Conservation (phyloP, 2,888 invertebrate species). For the Camptogramma bilineatum region DNA sequence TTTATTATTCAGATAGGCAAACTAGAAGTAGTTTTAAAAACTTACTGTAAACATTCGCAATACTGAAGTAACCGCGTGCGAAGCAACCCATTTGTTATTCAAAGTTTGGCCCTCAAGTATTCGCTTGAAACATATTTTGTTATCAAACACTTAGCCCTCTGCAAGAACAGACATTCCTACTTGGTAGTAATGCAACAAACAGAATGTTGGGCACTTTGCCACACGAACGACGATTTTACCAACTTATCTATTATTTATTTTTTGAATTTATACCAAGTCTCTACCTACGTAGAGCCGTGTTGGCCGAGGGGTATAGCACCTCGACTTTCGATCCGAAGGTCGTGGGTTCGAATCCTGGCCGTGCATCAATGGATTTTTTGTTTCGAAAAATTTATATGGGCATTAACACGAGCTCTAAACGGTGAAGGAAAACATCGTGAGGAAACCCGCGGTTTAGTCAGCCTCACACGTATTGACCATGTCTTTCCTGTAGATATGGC, state of each 20-base stretch:
- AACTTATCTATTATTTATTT: constrained; percentile 21
- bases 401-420: no score
- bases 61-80: constrained; percentile 16
- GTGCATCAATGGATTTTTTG: no score
- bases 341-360: no score
- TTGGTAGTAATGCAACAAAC: constrained; percentile 56
- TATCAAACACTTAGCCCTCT: constrained; percentile 35
- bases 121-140: constrained; percentile 32
- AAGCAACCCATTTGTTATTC: constrained; percentile 29
- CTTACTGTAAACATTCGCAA: not conserved
- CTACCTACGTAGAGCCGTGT: no score
- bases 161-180: constrained; percentile 47
- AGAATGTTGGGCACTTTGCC: constrained; percentile 70
- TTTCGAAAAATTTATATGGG: no score
- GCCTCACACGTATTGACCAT: no score
- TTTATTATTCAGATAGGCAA: not conserved
- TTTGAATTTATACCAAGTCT: not conserved
- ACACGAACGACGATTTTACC: constrained; percentile 62
- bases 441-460: no score
- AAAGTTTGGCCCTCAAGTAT: constrained; percentile 32
- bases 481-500: no score
- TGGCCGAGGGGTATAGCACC: no score
- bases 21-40: not conserved
- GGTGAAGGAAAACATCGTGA: no score
- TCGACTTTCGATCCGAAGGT: no score